These are phyloP conservation scores for Luffia ferchaultella DNA, from an alignment of 2,888 invertebrate species.

Conservation along the genomic window DNA sequence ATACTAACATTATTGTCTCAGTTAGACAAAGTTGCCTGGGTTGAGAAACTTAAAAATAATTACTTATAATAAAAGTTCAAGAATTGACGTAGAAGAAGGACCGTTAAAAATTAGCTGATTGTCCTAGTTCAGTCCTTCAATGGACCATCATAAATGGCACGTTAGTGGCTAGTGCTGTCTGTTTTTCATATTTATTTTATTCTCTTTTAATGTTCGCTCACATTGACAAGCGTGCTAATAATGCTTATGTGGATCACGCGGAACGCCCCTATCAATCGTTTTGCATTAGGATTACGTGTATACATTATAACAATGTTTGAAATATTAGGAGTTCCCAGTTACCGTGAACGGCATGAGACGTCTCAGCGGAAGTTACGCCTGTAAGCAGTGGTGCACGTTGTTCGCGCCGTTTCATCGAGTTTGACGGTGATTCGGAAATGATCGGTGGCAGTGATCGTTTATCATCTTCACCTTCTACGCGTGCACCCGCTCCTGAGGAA, in stretches of 20 bases:
- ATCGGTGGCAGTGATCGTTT: constrained; percentile 72
- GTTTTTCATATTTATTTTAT: not conserved
- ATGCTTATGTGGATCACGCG: too few species aligned
- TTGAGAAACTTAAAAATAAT: too few species aligned
- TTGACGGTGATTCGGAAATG: constrained; percentile 68
- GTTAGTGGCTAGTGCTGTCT: too few species aligned
- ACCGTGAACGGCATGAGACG: constrained; percentile 69
- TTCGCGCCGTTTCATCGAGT: constrained; percentile 63
- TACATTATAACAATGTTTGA: not conserved
- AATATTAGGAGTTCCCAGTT: constrained; percentile 11
- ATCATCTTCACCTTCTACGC: constrained; percentile 73
- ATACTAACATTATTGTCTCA: too few species aligned
- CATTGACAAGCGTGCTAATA: too few species aligned
- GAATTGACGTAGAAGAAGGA: too few species aligned
- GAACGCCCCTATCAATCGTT: not conserved
- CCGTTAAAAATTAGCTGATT: too few species aligned
- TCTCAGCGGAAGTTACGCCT: constrained; percentile 78
- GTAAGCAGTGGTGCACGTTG: constrained; percentile 73
- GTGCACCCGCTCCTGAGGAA: constrained; percentile 67
- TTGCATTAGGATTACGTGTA: not conserved
- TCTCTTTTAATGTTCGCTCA: not conserved
- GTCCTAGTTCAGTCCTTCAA: too few species aligned
- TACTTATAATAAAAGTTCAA: too few species aligned
- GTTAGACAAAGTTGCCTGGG: too few species aligned
- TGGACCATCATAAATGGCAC: too few species aligned